These are phyloP conservation scores for Parapristionchus giblindavisi DNA, from an alignment of 2,888 invertebrate species.

Conservation along the genomic window DNA sequence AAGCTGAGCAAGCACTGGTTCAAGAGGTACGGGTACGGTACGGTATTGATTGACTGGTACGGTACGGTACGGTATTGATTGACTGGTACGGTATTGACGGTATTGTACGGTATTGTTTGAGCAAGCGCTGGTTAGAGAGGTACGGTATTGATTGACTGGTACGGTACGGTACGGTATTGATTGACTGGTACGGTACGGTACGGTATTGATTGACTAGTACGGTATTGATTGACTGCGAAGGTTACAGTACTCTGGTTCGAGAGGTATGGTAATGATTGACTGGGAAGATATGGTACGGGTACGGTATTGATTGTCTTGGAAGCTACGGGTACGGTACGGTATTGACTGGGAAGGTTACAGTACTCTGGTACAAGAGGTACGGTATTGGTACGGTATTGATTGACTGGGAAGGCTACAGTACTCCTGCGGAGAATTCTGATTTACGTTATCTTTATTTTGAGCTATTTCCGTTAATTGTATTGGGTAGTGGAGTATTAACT, in stretches of 20 bases:
- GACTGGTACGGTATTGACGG: neutral
- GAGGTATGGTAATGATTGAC: slow-evolving; percentile 1
- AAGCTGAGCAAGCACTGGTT: slow-evolving; percentile 92
- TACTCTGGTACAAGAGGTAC: neutral
- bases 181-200: neutral
- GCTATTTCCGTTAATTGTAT: too few relatives aligned
- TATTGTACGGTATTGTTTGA: slow-evolving; percentile 70
- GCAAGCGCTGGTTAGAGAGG: slow-evolving; percentile 7
- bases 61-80: neutral
- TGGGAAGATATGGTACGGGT: neutral
- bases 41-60: neutral
- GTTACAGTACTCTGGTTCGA: slow-evolving; percentile 5
- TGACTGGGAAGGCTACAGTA: too few relatives aligned
- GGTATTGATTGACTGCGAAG: neutral
- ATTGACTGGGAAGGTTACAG: neutral
- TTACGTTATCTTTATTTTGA: too few relatives aligned
- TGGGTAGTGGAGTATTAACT: too few relatives aligned
- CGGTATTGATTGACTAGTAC: neutral
- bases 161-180: neutral
- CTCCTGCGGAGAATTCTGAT: too few relatives aligned
- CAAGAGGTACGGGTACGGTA: slow-evolving; percentile 42
- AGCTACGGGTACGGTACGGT: neutral
- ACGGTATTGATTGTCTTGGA: neutral
- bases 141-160: neutral
- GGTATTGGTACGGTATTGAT: neutral